A percentile compares a stretch with the other conserved stretches of the same genome.
These are phyloP conservation scores for Micromussa lordhowensis DNA, from an alignment of 92 coral and sea anemone genomes.

Conservation along the genomic window DNA sequence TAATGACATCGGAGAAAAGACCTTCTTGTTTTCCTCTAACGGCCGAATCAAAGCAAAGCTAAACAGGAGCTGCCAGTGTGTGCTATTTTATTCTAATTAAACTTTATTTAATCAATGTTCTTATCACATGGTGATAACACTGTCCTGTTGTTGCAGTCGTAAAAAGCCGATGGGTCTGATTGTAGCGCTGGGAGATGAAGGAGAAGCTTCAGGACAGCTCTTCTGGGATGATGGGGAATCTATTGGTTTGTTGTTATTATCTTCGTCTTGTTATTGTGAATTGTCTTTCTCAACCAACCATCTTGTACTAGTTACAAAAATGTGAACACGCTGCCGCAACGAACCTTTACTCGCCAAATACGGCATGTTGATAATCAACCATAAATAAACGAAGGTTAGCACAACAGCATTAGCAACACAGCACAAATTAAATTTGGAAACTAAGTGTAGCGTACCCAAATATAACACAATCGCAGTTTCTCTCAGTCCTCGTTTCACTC, in stretches of 20 bases:
- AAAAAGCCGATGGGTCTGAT: constrained; percentile 83
- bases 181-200: constrained; percentile 73
- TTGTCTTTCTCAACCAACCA: background rate
- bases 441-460: background rate
- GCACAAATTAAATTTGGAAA: background rate
- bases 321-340: no score
- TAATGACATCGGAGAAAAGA: background rate
- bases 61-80: background rate
- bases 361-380: no score
- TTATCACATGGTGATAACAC: background rate
- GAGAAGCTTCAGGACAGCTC: constrained; percentile 78
- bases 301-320: background rate
- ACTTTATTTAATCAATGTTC: background rate
- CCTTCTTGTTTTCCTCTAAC: no score
- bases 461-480: no score
- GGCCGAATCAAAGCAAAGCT: background rate
- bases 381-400: background rate
- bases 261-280: background rate
- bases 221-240: constrained; percentile 99
- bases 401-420: background rate
- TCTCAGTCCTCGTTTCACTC: no score
- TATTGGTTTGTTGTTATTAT: constrained; percentile 61
- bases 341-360: no score
- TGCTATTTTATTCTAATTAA: background rate
- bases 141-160: constrained; percentile 65